phyloP scores from a whole-genome alignment of 2,113 vertebrate species.

The Oryzias celebensis region DNA sequence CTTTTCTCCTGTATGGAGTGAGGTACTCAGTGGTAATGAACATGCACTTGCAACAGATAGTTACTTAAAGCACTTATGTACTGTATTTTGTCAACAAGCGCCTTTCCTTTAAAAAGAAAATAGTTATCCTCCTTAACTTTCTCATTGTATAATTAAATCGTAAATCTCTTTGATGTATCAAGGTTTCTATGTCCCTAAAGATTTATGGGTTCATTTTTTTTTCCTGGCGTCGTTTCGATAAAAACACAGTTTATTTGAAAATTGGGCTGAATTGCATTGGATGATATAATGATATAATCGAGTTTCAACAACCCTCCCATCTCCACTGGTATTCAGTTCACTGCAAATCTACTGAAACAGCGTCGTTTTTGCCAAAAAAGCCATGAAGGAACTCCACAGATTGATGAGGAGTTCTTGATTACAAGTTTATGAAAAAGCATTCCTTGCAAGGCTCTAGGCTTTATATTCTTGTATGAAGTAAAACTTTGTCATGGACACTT shows the following conservation, averaged over 20 bases:
- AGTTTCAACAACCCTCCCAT: background rate
- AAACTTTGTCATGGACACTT: constrained; percentile 25
- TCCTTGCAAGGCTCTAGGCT: constrained; percentile 16
- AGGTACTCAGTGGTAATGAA: constrained; percentile 25
- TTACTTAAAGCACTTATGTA: constrained; percentile 37
- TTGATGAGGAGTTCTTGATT: constrained; percentile 15
- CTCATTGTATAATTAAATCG: constrained; percentile 55
- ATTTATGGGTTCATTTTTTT: constrained; percentile 47
- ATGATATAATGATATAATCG: constrained; percentile 24
- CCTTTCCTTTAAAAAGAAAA: constrained; percentile 37
- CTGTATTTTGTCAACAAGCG: constrained; percentile 37
- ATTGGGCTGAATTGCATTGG: constrained; percentile 20
- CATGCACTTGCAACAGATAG: constrained; percentile 33
- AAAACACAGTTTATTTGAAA: constrained; percentile 20
- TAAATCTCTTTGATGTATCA: constrained; percentile 62
- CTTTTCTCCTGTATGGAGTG: constrained; percentile 24
- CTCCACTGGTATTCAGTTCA: background rate
- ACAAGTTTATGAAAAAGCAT: constrained; percentile 17
- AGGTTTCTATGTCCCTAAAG: constrained; percentile 27
- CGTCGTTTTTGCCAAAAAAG: constrained; percentile 14
- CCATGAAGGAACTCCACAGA: constrained; percentile 6
- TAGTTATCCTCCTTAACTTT: constrained; percentile 28
- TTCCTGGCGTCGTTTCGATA: constrained; percentile 33
- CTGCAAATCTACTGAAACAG: constrained; percentile 40
- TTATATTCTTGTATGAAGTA: constrained; percentile 33